Evolutionary conservation across 1,140 invertebrate species (phyloP), one percentile per base, ranked within the genome.

Genomic region (Homalodisca vitripennis): DNA sequence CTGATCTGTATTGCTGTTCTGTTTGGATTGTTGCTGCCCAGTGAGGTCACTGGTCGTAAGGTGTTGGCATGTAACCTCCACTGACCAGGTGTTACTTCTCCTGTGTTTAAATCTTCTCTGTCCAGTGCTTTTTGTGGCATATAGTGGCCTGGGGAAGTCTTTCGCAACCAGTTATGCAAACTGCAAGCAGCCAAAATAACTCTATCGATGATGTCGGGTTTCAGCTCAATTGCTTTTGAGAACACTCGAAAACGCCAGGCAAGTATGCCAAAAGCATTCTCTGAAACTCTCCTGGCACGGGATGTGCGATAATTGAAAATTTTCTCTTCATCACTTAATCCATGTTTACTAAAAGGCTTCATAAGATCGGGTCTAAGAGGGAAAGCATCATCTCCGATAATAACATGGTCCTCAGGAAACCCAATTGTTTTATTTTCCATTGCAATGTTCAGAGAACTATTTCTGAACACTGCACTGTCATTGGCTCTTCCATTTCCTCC

Each of bases 231-330:
- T 29, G 46, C 14, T 67, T n/a, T 67, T 47, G 41, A 67, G 27
- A 48, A 67, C 32, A 29, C 65, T 47, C 65, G 1, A 73, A 80
- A 84, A 57, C 77, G 74, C 29, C 76, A 74, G 3, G 77, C 70
- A 24, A 85, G 71, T 63, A 80, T 79, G 13, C 80, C 80, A 76
- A 82, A 82, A 17, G 76, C 75, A 72, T 81, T 81, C 69, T 82
- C 80, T 13, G 80, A 72, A 14, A 77, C 74, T 48, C 75, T 34
- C 32, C 75, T 47, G 14, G 74, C 77, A 62, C 75, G 48, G 48
- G 20, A 53, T 12, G 48, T n/a, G 20, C 48, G 48, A 53, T 53
- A 22, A 53, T 22, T 17, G 20, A 53, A 53, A 12, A 53, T 53
- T 6, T 53, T 53, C n/a, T n/a, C 22, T 53, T 22, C 48, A 53